These are phyloP conservation scores for Polyploca ridens DNA, from an alignment of 2,888 invertebrate genomes.

Conservation along the genomic window DNA sequence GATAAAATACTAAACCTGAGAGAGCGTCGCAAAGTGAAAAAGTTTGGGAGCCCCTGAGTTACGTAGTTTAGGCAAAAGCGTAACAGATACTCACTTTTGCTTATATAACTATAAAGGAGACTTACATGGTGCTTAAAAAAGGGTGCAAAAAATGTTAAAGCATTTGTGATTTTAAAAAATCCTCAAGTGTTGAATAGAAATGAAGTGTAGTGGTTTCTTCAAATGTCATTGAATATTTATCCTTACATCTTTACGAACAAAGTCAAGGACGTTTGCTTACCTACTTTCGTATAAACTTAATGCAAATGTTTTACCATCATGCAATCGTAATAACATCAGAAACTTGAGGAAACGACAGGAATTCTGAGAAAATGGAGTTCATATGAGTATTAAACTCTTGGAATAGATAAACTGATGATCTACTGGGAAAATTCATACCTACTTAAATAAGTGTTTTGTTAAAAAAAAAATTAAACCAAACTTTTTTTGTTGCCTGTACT, in stretches of 20 bases:
- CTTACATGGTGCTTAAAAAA: background rate
- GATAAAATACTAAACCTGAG: no score
- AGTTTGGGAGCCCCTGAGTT: no score
- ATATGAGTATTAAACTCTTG: background rate
- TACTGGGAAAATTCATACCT: no score
- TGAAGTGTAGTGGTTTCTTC: background rate
- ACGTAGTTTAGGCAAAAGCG: no score
- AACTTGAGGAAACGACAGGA: background rate
- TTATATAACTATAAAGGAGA: no score
- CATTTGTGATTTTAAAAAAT: background rate
- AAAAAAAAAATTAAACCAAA: no score
- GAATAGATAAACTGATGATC: no score
- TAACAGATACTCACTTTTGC: no score
- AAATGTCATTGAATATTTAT: background rate
- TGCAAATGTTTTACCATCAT: background rate
- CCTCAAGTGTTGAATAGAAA: background rate
- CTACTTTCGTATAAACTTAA: background rate
- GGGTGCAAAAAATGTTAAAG: background rate
- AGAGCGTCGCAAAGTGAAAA: no score
- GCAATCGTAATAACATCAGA: background rate
- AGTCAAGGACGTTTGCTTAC: slow-evolving; percentile 6
- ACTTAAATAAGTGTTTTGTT: no score
- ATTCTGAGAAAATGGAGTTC: background rate
- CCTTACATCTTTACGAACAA: background rate
- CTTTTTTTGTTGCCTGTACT: no score